Conservation (phyloP, 2,888 invertebrate species). For the Norana najaformis region DNA sequence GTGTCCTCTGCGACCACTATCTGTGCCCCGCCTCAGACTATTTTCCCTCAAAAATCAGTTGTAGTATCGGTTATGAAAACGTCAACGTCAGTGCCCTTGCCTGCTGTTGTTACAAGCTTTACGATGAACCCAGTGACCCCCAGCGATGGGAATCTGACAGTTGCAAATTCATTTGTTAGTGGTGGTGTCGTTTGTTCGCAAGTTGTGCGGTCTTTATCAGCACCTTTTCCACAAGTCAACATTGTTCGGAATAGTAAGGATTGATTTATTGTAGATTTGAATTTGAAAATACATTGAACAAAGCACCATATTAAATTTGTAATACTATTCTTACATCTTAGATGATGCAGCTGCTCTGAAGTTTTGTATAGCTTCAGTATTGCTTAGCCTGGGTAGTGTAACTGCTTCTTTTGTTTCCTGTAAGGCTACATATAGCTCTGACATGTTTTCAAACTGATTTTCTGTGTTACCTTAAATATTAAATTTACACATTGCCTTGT, state of each 20-base stretch:
- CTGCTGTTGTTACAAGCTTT: slow-evolving; percentile 16
- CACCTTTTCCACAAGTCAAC: background rate
- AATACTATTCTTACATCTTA: background rate
- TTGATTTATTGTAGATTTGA: background rate
- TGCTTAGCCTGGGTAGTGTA: background rate
- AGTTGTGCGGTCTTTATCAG: slow-evolving; percentile 5
- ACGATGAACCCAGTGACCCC: slow-evolving; percentile 8
- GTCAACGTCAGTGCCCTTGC: background rate
- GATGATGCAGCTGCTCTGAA: background rate
- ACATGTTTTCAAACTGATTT: background rate
- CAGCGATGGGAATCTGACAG: background rate
- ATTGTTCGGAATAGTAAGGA: slow-evolving; percentile 3
- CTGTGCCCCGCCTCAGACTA: background rate
- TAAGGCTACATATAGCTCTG: background rate
- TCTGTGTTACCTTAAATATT: background rate
- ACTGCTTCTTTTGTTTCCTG: background rate
- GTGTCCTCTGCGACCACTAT: slow-evolving; percentile 21
- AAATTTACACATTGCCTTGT: background rate
- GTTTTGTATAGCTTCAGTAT: background rate
- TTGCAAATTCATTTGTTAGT: slow-evolving; percentile 17
- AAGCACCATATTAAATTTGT: background rate
- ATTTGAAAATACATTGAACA: background rate
- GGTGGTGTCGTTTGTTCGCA: background rate
- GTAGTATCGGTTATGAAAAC: slow-evolving; percentile 18
- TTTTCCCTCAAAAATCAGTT: slow-evolving; percentile 15